Evolutionary conservation across 2,888 invertebrate genomes (phyloP), one percentile per base, ranked within the genome.

Genomic region (Drosophila formosana): DNA sequence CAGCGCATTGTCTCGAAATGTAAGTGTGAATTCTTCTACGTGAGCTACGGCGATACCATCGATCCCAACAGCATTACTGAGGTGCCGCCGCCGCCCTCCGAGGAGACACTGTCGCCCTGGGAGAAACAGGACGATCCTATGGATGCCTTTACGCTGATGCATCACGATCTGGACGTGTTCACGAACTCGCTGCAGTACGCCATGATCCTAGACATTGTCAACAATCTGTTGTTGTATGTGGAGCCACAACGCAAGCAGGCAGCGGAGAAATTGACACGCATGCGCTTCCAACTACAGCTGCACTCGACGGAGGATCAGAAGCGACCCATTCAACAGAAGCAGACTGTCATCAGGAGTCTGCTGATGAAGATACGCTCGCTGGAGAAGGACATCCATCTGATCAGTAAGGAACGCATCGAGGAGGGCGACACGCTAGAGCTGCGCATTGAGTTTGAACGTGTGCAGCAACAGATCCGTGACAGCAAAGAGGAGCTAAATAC

Each of bases 1-100:
- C 99, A 99, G 93, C 94, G 99, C 63, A 99, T 99, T 79, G 99
- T 99, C 11, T 98, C 98, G 0, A 94, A 98, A 2, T 99, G 99
- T 93, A 97, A 97, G 90, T 99, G 99, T 93, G 99, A 99, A 93
- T 98, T 99, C 93, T 98, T 98, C 93, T 99, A 98, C 92, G 98
- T 97, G 56, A 91, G 96, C 71, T 98, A 98, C 91, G 98, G 98
- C 55, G 97, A 97, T 90, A 96, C 95, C 57, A 91, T 93, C 28
- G 93, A 93, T 82, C 92, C 92, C 0, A 91, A 90, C 53, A 93
- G 93, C 4, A 91, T 95, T 1, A 94, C 94, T 45, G 94, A 95
- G 82, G 94, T 95, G 8, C 96, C 96, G 8, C 95, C 95, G 3
- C 95, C 95, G 0, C 96, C 96, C 4, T 94, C 94, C 0, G 95